phyloP scores from a whole-genome alignment of 2,797 vertebrate species.

The Phoebastria nigripes region DNA sequence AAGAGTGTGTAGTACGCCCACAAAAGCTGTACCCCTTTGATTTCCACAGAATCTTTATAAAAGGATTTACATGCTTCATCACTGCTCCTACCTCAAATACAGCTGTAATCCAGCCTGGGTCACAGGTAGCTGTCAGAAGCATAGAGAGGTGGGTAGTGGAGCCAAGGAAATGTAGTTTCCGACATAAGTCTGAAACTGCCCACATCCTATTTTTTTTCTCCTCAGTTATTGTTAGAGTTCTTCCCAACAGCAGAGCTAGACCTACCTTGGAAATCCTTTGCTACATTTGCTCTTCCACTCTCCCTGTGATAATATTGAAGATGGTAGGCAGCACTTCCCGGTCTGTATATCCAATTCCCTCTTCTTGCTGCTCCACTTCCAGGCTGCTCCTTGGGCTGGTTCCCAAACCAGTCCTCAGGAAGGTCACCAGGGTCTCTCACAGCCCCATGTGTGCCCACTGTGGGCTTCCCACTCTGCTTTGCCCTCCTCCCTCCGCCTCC shows the following conservation, averaged over 20 bases:
- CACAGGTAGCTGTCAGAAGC: not conserved
- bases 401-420: not conserved
- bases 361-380: not conserved
- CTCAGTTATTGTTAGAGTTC: not conserved
- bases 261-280: not conserved
- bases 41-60: not conserved
- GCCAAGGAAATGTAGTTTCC: not conserved
- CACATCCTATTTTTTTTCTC: not conserved
- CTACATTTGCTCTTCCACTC: not conserved
- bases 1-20: not conserved
- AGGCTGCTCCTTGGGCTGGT: not conserved
- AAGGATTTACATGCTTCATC: not conserved
- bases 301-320: not conserved
- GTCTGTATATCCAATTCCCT: rapidly evolving
- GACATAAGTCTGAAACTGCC: not conserved
- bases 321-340: not conserved
- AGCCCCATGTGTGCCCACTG: rapidly evolving
- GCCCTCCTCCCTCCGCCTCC: not conserved
- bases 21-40: not conserved
- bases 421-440: not conserved
- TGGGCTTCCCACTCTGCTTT: not conserved
- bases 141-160: not conserved
- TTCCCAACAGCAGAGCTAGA: not conserved
- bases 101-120: not conserved
- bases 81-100: not conserved